These are phyloP conservation scores for Lycaon pictus DNA, from an alignment of 2,113 vertebrate genomes.

Conservation along the genomic window DNA sequence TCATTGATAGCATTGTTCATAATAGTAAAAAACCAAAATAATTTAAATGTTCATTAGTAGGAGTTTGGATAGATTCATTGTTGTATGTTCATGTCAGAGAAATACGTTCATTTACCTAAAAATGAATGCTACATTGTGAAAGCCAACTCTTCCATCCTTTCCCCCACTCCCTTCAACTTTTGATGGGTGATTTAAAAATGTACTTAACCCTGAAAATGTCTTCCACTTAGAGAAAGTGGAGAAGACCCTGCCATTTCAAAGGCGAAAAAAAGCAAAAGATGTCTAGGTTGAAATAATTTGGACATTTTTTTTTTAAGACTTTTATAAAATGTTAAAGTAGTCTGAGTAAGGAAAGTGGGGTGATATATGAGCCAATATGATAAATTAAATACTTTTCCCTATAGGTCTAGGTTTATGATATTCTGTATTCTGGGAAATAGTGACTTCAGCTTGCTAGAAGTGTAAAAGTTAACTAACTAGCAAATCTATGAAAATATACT, in stretches of 20 bases:
- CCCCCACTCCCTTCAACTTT: neutral
- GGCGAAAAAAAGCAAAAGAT: slow-evolving; percentile 32
- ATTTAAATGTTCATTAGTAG: neutral
- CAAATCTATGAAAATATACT: neutral
- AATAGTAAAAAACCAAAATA: neutral
- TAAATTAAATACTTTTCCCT: slow-evolving; percentile 13
- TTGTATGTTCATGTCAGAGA: neutral
- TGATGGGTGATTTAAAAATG: neutral
- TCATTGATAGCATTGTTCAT: neutral
- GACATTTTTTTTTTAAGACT: neutral
- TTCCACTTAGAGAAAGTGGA: neutral
- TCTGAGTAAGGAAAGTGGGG: neutral
- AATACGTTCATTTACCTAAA: neutral
- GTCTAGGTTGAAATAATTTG: slow-evolving; percentile 37
- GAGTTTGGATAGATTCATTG: neutral
- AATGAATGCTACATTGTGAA: neutral
- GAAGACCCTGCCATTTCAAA: slow-evolving; percentile 1
- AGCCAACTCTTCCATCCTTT: neutral
- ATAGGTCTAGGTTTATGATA: neutral
- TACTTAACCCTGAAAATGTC: slow-evolving; percentile 31
- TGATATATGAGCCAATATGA: neutral
- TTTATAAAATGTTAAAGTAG: neutral
- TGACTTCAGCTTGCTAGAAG: neutral
- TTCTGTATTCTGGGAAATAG: neutral
- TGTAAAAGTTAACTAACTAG: neutral